Conservation (phyloP, 2,797 vertebrate genomes). For the Tarsius wallacei region DNA sequence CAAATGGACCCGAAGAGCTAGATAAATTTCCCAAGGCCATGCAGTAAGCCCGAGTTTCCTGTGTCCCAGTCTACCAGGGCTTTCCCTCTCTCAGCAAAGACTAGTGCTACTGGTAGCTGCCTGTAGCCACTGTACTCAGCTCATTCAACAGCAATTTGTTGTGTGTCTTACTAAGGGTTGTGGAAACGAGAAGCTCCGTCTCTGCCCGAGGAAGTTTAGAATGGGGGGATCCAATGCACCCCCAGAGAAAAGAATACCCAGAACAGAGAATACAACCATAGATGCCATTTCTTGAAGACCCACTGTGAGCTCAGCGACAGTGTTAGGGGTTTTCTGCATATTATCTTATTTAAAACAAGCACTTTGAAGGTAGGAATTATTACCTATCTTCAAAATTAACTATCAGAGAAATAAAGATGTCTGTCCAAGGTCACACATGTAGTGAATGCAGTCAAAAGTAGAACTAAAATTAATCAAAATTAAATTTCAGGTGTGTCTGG, state of each 20-base stretch:
- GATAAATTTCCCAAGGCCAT: too few relatives aligned
- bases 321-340: background rate
- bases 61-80: too few relatives aligned
- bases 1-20: too few relatives aligned
- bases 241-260: background rate
- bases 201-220: background rate
- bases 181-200: background rate
- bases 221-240: background rate
- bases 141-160: background rate
- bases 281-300: constrained; percentile 7
- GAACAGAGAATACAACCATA: background rate
- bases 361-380: background rate
- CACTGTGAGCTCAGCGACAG: background rate
- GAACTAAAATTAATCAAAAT: background rate
- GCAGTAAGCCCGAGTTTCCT: too few relatives aligned
- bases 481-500: constrained; percentile 37
- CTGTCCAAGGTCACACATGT: constrained; percentile 13
- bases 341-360: background rate
- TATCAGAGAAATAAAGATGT: background rate
- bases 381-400: constrained; percentile 42
- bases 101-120: too few relatives aligned
- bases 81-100: too few relatives aligned
- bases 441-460: constrained; percentile 6
- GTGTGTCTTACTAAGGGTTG: background rate
- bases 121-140: too few relatives aligned